These are phyloP conservation scores for Mionectes macconnelli DNA, from an alignment of 2,113 vertebrate species.

Conservation along the genomic window DNA sequence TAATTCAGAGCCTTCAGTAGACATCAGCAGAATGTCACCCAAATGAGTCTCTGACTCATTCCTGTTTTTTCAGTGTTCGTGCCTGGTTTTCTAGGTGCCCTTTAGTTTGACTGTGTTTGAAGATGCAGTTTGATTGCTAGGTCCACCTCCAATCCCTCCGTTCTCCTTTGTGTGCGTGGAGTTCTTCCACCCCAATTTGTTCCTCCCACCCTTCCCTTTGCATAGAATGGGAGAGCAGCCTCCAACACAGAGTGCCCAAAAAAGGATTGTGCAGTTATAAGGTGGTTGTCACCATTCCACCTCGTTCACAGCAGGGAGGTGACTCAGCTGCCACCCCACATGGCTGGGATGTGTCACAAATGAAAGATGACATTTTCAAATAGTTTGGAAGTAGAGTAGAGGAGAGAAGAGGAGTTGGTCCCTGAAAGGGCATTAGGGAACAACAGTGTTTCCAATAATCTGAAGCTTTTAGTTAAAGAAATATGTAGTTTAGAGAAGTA, in stretches of 20 bases:
- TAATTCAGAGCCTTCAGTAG: not conserved
- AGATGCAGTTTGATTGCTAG: not conserved
- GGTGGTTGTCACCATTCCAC: conserved; percentile 40
- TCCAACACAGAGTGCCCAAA: conserved; percentile 51
- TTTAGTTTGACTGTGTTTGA: not conserved
- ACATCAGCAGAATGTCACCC: not conserved
- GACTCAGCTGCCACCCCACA: conserved; percentile 58
- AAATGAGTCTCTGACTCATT: conserved; percentile 11
- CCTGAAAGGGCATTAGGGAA: not conserved
- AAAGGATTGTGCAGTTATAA: conserved; percentile 52
- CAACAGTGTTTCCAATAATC: not conserved
- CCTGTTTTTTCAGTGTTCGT: not conserved
- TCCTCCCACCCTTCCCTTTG: conserved; percentile 56
- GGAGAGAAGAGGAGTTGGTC: not conserved
- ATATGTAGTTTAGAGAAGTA: not conserved
- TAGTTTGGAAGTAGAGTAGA: not conserved
- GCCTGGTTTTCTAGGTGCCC: not conserved
- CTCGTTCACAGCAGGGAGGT: conserved; percentile 30
- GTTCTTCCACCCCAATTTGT: not conserved
- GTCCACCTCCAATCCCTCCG: conserved; percentile 1
- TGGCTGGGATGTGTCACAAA: conserved; percentile 61
- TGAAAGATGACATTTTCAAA: conserved; percentile 26
- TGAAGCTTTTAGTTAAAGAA: not conserved
- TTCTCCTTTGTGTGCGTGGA: not conserved
- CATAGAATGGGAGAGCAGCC: conserved; percentile 42